Conservation (phyloP, 2,797 vertebrate genomes). For the Myripristis murdjan region DNA sequence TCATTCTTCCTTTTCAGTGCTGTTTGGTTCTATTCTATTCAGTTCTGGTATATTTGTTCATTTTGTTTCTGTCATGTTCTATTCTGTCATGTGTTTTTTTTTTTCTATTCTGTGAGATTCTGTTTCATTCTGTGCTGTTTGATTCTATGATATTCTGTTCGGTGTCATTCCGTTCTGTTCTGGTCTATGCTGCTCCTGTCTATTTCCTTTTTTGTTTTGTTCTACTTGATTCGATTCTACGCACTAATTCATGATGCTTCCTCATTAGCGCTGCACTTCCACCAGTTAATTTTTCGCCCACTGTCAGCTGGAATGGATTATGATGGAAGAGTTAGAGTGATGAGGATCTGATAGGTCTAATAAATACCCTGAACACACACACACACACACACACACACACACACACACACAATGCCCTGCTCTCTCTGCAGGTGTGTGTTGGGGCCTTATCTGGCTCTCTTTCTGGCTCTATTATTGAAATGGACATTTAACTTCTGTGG, state of each 20-base stretch:
- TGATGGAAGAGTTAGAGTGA: conserved; percentile 32
- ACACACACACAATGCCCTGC: background rate
- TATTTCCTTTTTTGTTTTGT: too few relatives aligned
- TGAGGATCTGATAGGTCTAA: conserved; percentile 32
- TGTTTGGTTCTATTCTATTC: too few relatives aligned
- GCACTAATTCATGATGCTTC: conserved; percentile 5
- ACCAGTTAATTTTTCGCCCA: conserved; percentile 12
- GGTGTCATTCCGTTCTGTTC: too few relatives aligned
- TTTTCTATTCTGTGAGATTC: too few relatives aligned
- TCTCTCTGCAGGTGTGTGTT: background rate
- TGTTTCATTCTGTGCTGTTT: too few relatives aligned
- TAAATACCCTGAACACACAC: conserved; percentile 11
- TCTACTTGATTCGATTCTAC: background rate
- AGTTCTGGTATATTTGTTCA: too few relatives aligned
- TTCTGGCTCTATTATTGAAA: conserved; percentile 56
- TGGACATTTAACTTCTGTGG: conserved; percentile 41
- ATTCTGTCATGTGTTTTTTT: conserved; percentile 1
- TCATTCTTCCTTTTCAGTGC: too few relatives aligned
- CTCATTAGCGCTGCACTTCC: conserved; percentile 1
- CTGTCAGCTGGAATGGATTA: conserved; percentile 9
- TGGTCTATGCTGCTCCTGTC: too few relatives aligned
- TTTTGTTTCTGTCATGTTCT: background rate
- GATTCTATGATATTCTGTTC: too few relatives aligned
- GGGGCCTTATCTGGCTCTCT: conserved; percentile 16
- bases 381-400: conserved; percentile 5